Percentiles rank a stretch among this genome's conserved stretches.
phyloP scores from a whole-genome alignment of 2,113 vertebrate species.

The Notiomystis cincta region DNA sequence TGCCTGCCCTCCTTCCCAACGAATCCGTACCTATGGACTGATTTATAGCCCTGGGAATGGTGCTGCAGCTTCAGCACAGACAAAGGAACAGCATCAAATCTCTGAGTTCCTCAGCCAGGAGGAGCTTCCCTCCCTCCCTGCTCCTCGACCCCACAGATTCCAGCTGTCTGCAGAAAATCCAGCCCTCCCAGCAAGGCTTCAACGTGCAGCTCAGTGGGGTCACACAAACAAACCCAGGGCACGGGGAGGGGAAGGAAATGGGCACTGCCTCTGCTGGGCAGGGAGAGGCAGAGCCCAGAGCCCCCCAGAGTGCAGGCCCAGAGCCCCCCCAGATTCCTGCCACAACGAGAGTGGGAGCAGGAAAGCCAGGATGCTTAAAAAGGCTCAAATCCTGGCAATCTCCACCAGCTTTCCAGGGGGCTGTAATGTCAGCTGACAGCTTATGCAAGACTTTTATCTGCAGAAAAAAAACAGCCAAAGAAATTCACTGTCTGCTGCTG shows the following conservation, averaged over 20 bases:
- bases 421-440: neutral
- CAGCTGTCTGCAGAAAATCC: neutral
- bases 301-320: neutral
- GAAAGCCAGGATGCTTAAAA: neutral
- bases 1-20: neutral
- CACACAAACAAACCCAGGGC: neutral
- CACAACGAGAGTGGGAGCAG: neutral
- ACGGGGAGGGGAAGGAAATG: neutral
- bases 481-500: neutral
- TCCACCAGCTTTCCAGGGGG: neutral
- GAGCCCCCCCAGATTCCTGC: neutral
- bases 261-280: neutral
- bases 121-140: neutral
- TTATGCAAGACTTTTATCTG: conserved; percentile 36
- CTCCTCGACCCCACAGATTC: neutral
- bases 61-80: neutral
- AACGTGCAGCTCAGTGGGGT: neutral
- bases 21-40: neutral
- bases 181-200: neutral
- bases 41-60: neutral
- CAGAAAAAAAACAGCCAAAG: neutral
- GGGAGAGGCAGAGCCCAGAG: neutral
- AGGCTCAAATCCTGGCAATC: neutral
- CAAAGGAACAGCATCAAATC: neutral
- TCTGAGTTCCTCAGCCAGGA: neutral